Evolutionary conservation across 2,797 vertebrate genomes (phyloP), one percentile per base, ranked within the genome.

Genomic region (Enteromius treurensis): DNA sequence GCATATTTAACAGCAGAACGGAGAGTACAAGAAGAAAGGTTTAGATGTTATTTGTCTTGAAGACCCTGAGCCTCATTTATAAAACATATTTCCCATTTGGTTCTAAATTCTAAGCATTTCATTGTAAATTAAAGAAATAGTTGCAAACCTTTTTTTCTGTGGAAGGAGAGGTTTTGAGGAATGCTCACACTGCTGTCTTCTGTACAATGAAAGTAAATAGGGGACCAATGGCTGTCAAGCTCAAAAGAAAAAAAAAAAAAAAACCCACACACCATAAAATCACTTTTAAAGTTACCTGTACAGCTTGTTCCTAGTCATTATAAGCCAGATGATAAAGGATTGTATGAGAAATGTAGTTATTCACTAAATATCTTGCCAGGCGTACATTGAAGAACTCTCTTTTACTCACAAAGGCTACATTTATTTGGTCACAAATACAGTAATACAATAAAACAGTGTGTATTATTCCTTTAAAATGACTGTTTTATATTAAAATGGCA

Each of bases 51-150:
- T 55, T 62, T 58, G 17, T 5, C 26, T 17, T 77, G 34, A n/a
- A 15, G 13, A 14, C 34, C 13, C 7, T 34, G 8, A 17, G 23
- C 15, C 4, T 79, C 15, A 58, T 21, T 71, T 23, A 47, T 47
- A n/a, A 34, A 49, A 81, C 62, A 0, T 1, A 32, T 19, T 5
- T 45, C 11, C n/a, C 11, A 64, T 64, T 17, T 7, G 4, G 15
- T 62, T 1, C 23, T 21, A 26, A 19, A 47, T 29, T 21, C 0
- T 1, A 45, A 2, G 0, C 2, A 58, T 80, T 19, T 40, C 21
- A 70, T 68, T 15, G n/a, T 55, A 42, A 53, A 70, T 70, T 55
- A 40, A 40, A 79, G 19, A 5, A 34, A n/a, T n/a, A 37, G 62
- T 3, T 70, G 51, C 13, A 76, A 76, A 37, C 34, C 11, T 32